These are phyloP conservation scores for Cladopsammia gracilis DNA, from an alignment of 64 coral and sea anemone genomes.

Conservation along the genomic window DNA sequence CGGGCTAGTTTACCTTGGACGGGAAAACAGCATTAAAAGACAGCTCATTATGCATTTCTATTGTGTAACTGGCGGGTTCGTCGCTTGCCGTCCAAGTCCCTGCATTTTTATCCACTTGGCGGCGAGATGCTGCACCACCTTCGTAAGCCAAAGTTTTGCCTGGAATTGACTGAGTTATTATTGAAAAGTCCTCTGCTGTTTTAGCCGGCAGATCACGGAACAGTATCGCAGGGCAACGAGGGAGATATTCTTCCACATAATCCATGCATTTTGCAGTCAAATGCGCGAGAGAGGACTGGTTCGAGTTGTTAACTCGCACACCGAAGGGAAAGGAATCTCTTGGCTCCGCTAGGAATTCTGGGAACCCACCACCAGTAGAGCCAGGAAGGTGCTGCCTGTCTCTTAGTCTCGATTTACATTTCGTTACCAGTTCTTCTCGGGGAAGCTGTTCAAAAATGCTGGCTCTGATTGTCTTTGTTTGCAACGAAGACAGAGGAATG, in stretches of 20 bases:
- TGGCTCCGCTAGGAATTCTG: conserved; percentile 46
- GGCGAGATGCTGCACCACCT: conserved; percentile 22
- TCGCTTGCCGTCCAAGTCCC: conserved; percentile 31
- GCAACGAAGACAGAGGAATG: background rate
- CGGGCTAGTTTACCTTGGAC: background rate
- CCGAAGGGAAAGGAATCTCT: conserved; percentile 25
- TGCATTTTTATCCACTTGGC: background rate
- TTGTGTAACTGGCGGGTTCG: conserved; percentile 50
- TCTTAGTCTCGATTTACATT: background rate
- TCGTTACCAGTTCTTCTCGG: background rate
- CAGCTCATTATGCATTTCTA: conserved; percentile 57
- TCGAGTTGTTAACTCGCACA: background rate
- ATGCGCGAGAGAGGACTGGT: conserved; percentile 27
- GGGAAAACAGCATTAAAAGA: conserved; percentile 20
- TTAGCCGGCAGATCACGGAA: conserved; percentile 46
- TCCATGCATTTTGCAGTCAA: conserved; percentile 8
- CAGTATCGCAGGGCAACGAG: conserved; percentile 7
- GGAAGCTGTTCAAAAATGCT: background rate
- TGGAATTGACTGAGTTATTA: background rate
- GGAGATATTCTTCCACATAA: conserved; percentile 18
- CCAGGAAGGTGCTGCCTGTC: conserved; percentile 2
- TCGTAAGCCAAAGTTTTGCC: conserved; percentile 15
- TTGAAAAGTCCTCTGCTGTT: conserved; percentile 25
- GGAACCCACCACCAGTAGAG: conserved; percentile 11
- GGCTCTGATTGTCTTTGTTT: background rate